Percentiles rank a stretch among this genome's conserved stretches.
Evolutionary conservation across 2,797 vertebrate species (phyloP).

Genomic region (Myotis daubentonii): DNA sequence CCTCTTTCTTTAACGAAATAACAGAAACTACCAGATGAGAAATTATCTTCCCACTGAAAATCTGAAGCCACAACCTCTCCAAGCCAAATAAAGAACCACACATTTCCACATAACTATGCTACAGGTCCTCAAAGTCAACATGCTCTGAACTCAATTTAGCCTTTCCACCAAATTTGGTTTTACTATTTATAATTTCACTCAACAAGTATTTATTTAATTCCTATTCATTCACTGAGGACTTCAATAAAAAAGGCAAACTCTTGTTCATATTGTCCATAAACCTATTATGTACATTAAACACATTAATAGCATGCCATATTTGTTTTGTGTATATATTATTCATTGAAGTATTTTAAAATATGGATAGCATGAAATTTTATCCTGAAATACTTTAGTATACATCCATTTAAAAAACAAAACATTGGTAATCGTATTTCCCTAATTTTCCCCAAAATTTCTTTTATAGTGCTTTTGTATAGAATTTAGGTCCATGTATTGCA

Average conservation of each 20-base stretch:
- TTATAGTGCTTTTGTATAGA: conserved; percentile 23
- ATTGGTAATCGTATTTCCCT: not conserved
- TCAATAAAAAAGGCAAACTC: not conserved
- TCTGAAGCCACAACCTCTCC: not conserved
- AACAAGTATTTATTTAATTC: not conserved
- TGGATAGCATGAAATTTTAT: not conserved
- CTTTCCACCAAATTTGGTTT: not conserved
- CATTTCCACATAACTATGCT: not conserved
- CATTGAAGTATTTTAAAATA: not conserved
- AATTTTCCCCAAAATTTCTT: not conserved
- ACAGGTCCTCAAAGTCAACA: not conserved
- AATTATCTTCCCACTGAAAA: not conserved
- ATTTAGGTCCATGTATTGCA: not conserved
- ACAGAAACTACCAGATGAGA: not conserved
- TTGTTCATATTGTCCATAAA: not conserved
- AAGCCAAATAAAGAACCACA: not conserved
- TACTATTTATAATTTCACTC: not conserved
- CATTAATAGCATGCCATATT: not conserved
- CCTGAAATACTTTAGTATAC: not conserved
- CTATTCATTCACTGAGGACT: not conserved
- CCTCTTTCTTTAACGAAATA: conserved; percentile 1
- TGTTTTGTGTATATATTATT: not conserved
- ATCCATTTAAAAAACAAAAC: not conserved
- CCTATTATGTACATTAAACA: not conserved
- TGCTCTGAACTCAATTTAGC: not conserved